A percentile compares a stretch with the other conserved stretches of the same genome.
Conservation (phyloP, 2,797 vertebrate genomes). For the Myotis myotis region DNA sequence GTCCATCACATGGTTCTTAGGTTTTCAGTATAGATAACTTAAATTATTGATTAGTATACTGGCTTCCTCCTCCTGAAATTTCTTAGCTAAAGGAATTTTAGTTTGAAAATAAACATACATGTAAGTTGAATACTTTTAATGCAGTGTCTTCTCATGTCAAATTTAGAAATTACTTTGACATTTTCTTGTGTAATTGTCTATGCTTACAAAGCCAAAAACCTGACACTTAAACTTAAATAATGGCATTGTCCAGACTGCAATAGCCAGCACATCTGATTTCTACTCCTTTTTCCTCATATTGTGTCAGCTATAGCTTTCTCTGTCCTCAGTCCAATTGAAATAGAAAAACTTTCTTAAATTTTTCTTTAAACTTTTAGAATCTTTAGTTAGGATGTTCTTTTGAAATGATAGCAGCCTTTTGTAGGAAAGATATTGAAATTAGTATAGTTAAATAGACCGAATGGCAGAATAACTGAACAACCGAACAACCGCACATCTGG, state of each 20-base stretch:
- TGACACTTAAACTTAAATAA: not conserved
- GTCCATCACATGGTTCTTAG: not conserved
- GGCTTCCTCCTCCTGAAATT: not conserved
- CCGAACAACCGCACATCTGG: too few species aligned
- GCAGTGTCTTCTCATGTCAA: not conserved
- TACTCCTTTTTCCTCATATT: not conserved
- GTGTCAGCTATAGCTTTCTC: not conserved
- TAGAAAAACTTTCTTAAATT: not conserved
- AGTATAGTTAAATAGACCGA: too few species aligned
- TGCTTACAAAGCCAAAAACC: not conserved
- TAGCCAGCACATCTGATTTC: not conserved
- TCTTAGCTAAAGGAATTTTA: constrained; percentile 12
- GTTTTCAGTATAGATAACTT: not conserved
- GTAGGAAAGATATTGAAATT: not conserved
- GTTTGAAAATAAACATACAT: constrained; percentile 20
- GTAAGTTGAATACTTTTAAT: constrained; percentile 35
- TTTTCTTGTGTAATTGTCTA: not conserved
- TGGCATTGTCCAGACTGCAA: not conserved
- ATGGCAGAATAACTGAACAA: too few species aligned
- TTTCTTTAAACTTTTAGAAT: not conserved
- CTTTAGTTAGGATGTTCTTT: not conserved
- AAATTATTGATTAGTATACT: not conserved
- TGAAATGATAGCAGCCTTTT: not conserved
- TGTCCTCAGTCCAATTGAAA: not conserved
- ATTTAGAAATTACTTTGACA: constrained; percentile 4